phyloP scores from a whole-genome alignment of 2,888 invertebrate species.

The Nycteola revayana region DNA sequence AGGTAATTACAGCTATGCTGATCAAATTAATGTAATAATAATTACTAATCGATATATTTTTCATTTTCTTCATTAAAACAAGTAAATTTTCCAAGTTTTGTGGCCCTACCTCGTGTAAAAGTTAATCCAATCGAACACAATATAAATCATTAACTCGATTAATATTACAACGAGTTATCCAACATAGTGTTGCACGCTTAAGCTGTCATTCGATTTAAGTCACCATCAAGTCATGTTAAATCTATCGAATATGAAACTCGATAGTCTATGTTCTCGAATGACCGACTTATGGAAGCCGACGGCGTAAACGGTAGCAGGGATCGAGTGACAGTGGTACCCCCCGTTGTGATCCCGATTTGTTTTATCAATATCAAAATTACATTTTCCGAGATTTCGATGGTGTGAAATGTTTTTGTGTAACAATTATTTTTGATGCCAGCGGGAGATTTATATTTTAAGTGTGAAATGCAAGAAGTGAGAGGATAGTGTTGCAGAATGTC shows the following conservation, averaged over 20 bases:
- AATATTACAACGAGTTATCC: neutral
- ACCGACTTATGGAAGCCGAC: slow-evolving; percentile 44
- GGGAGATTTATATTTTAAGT: slow-evolving; percentile 29
- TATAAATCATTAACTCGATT: too few relatives aligned
- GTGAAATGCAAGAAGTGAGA: slow-evolving; percentile 18
- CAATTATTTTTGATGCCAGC: slow-evolving; percentile 27
- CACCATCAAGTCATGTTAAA: slow-evolving; percentile 48
- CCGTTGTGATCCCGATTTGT: slow-evolving; percentile 46
- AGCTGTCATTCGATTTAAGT: slow-evolving; percentile 41
- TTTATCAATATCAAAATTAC: slow-evolving; percentile 36
- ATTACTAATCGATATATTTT: too few relatives aligned
- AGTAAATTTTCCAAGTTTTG: too few relatives aligned
- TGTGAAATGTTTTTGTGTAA: slow-evolving; percentile 29
- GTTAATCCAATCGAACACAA: too few relatives aligned
- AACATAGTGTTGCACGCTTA: slow-evolving; percentile 24
- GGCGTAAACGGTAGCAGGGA: slow-evolving; percentile 70
- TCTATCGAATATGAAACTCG: slow-evolving; percentile 62
- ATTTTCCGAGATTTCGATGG: slow-evolving; percentile 34
- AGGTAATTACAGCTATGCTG: too few relatives aligned
- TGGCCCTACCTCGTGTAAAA: too few relatives aligned
- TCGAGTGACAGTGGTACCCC: slow-evolving; percentile 66
- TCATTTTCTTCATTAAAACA: too few relatives aligned
- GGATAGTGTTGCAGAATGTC: slow-evolving; percentile 21
- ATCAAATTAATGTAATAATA: too few relatives aligned
- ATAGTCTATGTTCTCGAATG: slow-evolving; percentile 50